These are phyloP conservation scores for Punctoribates punctum DNA, from an alignment of 2,888 invertebrate genomes.

Conservation along the genomic window DNA sequence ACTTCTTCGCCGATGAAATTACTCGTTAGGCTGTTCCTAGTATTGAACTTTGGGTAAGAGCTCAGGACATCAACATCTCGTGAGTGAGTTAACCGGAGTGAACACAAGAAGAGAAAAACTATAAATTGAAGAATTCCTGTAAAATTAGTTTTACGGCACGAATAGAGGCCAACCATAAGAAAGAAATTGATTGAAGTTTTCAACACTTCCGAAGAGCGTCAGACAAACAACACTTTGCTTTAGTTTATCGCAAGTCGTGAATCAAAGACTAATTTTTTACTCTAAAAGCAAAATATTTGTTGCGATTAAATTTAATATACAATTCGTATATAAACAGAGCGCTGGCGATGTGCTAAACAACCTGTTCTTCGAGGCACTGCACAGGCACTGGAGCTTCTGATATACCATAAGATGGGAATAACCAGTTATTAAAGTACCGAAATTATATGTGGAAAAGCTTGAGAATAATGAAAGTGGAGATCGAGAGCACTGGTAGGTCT, in stretches of 20 bases:
- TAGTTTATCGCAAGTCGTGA: slow-evolving; percentile 3
- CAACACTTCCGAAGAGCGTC: background rate
- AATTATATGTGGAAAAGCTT: background rate
- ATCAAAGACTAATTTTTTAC: background rate
- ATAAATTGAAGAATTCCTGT: background rate
- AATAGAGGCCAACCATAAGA: background rate
- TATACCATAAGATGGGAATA: background rate
- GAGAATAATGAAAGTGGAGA: background rate
- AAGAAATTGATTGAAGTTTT: slow-evolving; percentile 14
- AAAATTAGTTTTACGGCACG: background rate
- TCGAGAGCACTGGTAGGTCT: background rate
- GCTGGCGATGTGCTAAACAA: background rate
- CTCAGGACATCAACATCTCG: background rate
- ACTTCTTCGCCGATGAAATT: background rate
- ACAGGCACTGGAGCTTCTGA: background rate
- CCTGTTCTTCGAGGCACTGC: background rate
- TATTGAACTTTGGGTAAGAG: background rate
- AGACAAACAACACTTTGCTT: background rate
- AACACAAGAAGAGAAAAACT: background rate
- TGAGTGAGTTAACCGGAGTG: background rate
- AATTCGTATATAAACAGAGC: background rate
- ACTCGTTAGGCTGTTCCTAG: background rate
- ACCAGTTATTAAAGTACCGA: slow-evolving; percentile 16
- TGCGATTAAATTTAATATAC: background rate
- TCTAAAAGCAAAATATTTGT: background rate